Evolutionary conservation across 2,797 vertebrate genomes (phyloP).

Genomic region (Etheostoma perlongum): DNA sequence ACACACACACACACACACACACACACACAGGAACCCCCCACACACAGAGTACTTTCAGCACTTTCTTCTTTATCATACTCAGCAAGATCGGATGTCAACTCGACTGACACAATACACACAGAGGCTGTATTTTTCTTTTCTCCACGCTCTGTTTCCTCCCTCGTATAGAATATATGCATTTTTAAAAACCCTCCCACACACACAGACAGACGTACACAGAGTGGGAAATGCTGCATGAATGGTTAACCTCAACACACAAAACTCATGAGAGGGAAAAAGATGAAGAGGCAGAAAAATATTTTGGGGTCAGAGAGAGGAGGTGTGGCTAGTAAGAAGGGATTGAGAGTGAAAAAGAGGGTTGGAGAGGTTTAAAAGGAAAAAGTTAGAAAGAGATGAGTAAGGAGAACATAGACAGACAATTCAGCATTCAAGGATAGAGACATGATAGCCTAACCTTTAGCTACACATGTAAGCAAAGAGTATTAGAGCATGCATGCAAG

Average conservation of each 20-base stretch:
- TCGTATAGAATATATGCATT: constrained; percentile 80
- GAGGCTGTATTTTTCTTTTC: constrained; percentile 76
- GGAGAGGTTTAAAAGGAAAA: constrained; percentile 19
- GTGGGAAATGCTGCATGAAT: constrained; percentile 22
- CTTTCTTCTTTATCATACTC: constrained; percentile 79
- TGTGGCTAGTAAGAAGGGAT: not conserved
- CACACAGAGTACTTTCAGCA: constrained; percentile 72
- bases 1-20: constrained; percentile 23
- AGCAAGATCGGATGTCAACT: constrained; percentile 81
- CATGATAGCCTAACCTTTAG: constrained; percentile 43
- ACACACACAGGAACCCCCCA: constrained; percentile 30
- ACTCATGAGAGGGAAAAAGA: constrained; percentile 20
- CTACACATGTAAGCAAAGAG: constrained; percentile 45
- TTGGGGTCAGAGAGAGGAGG: constrained; percentile 12
- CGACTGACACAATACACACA: constrained; percentile 72
- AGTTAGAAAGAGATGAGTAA: constrained; percentile 12
- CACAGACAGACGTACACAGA: constrained; percentile 14
- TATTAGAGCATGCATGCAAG: constrained; percentile 38
- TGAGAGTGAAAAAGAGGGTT: not conserved
- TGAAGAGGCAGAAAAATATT: constrained; percentile 12
- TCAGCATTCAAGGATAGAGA: constrained; percentile 16
- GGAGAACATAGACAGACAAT: constrained; percentile 23
- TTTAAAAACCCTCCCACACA: constrained; percentile 67
- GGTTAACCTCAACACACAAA: constrained; percentile 39
- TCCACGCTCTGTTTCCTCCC: constrained; percentile 76